Percentiles rank a stretch among this genome's conserved stretches.
Evolutionary conservation across 23 tunicate species (phyloP).

Genomic region (Aplidium turbinatum): DNA sequence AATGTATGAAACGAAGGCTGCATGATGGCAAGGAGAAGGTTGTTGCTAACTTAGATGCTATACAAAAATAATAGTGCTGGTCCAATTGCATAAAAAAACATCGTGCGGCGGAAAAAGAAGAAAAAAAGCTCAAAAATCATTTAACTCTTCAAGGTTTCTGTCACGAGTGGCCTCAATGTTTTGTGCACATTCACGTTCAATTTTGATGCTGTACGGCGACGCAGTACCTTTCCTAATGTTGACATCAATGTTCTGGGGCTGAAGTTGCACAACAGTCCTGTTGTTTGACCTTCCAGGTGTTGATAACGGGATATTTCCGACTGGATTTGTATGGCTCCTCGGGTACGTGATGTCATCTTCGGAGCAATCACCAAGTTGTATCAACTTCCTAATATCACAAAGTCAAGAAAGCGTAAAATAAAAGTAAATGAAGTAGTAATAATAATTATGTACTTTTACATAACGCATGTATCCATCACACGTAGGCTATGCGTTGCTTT

Average conservation of each 20-base stretch:
- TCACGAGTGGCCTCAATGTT: no score
- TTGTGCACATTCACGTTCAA: no score
- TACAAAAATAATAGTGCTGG: no score
- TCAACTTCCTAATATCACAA: neutral
- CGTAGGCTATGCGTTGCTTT: no score
- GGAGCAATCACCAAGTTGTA: neutral
- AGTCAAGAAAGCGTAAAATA: neutral
- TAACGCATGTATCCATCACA: neutral
- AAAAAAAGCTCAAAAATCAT: no score
- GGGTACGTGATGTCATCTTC: neutral
- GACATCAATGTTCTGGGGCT: slow-evolving; percentile 49
- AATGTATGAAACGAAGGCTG: no score
- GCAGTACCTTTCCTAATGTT: slow-evolving; percentile 47
- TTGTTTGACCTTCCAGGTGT: neutral
- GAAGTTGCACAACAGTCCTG: slow-evolving; percentile 31
- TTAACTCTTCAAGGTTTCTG: no score
- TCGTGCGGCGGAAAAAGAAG: no score
- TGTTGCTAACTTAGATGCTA: no score
- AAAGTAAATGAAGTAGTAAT: neutral
- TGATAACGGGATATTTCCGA: neutral
- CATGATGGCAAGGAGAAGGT: no score
- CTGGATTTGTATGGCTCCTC: neutral
- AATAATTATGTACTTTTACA: neutral
- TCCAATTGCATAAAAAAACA: no score
- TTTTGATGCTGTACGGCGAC: no score